Conservation (phyloP, 2,888 invertebrate species). For the Lithophane semibrunnea region DNA sequence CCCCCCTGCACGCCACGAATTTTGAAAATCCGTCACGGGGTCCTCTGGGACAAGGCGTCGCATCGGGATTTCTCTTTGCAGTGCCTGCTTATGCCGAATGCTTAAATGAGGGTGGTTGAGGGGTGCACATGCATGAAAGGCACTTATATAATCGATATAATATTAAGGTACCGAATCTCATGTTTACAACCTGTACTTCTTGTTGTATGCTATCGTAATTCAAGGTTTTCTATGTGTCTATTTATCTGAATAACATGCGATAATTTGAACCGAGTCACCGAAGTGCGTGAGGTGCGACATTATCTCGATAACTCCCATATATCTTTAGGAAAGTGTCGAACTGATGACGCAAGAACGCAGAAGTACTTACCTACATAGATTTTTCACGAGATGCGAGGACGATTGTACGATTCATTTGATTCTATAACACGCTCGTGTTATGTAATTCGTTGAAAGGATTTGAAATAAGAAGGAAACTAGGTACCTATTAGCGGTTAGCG, state of each 20-base stretch:
- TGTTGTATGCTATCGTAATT: neutral
- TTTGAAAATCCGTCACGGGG: neutral
- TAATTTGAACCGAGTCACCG: slow-evolving; percentile 18
- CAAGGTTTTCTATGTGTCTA: slow-evolving; percentile 15
- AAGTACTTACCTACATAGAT: neutral
- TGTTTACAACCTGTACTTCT: neutral
- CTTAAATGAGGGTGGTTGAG: neutral
- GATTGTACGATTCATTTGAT: slow-evolving; percentile 1
- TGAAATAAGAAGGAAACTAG: neutral
- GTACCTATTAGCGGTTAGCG: slow-evolving; percentile 21
- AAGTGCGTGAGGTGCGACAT: slow-evolving; percentile 17
- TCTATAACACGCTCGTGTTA: neutral
- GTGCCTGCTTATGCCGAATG: neutral
- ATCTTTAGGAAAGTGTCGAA: slow-evolving; percentile 38
- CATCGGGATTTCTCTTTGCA: neutral
- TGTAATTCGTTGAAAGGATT: neutral
- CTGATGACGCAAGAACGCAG: slow-evolving; percentile 17
- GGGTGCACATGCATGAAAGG: neutral
- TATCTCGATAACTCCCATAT: slow-evolving; percentile 38
- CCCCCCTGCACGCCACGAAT: neutral
- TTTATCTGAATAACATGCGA: slow-evolving; percentile 31
- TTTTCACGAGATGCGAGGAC: slow-evolving; percentile 15
- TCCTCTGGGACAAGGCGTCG: neutral
- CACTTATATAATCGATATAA: slow-evolving; percentile 5
- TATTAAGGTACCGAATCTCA: neutral